A percentile compares a stretch with the other conserved stretches of the same genome.
Evolutionary conservation across 1,140 invertebrate species (phyloP).

Genomic region (Scaptomyza montana): DNA sequence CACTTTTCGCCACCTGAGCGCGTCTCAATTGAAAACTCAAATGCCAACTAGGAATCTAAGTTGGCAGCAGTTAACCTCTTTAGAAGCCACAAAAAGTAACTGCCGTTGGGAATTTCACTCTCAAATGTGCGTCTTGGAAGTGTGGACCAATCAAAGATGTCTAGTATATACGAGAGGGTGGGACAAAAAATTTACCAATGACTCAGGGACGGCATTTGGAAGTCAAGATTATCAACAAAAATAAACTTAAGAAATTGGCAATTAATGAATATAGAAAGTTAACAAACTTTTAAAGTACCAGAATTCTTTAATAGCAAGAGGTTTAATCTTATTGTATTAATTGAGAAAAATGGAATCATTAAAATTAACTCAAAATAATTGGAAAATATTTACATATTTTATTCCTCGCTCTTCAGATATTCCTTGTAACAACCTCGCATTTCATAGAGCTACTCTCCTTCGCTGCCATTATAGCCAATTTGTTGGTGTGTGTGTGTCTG

Average conservation of each 20-base stretch:
- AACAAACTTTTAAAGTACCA: too few relatives aligned
- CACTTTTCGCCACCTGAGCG: constrained; percentile 41
- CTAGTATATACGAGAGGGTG: not conserved
- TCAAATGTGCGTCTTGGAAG: constrained; percentile 21
- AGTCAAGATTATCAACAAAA: too few relatives aligned
- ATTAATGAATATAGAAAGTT: too few relatives aligned
- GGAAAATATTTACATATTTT: too few relatives aligned
- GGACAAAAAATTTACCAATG: not conserved
- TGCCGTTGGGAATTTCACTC: constrained; percentile 53
- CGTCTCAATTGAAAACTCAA: constrained; percentile 70
- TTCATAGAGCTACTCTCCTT: not conserved
- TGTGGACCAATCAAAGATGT: not conserved
- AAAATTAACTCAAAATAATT: too few relatives aligned
- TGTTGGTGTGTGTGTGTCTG: constrained; percentile 52
- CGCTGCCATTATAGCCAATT: constrained; percentile 62
- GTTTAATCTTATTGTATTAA: too few relatives aligned
- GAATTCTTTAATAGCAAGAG: too few relatives aligned
- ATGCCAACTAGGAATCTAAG: constrained; percentile 50
- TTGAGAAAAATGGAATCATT: too few relatives aligned
- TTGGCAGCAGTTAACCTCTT: constrained; percentile 54
- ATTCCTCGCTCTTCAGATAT: too few relatives aligned
- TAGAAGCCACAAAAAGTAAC: constrained; percentile 60
- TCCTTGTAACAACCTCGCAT: not conserved
- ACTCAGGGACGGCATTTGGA: too few relatives aligned
- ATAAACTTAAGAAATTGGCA: too few relatives aligned